phyloP scores from a whole-genome alignment of 2,888 invertebrate species.

The Leptinotarsa rubiginosa region DNA sequence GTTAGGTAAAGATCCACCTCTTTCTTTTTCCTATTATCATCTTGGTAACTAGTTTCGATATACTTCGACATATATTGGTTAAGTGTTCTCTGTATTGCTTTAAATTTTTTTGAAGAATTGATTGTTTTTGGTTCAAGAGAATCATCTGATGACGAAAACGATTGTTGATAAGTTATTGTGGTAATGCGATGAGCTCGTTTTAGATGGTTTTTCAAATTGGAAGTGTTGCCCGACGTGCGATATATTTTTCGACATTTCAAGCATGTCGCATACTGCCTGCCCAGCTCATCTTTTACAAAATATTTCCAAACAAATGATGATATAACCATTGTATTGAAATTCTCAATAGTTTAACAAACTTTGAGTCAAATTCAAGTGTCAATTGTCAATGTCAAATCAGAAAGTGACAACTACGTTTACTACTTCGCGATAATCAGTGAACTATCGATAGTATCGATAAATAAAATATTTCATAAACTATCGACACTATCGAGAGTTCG shows the following conservation, averaged over 20 bases:
- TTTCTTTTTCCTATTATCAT: background rate
- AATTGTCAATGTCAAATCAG: background rate
- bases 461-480: background rate
- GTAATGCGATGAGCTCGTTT: slow-evolving; percentile 1
- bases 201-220: slow-evolving; percentile 6
- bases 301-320: slow-evolving; percentile 9
- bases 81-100: background rate
- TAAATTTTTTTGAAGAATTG: background rate
- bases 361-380: background rate
- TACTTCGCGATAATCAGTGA: background rate
- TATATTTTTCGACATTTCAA: slow-evolving; percentile 7
- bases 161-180: background rate
- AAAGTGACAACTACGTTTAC: background rate
- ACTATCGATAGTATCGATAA: slow-evolving; percentile 7
- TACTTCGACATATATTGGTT: background rate
- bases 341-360: background rate
- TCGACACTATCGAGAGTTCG: background rate
- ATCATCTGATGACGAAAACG: background rate
- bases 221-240: background rate
- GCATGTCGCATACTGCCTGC: background rate
- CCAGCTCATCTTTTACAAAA: slow-evolving; percentile 3
- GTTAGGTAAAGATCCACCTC: background rate
- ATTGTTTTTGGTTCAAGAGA: background rate
- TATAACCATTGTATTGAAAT: background rate
- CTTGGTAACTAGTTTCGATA: background rate